A percentile compares a stretch with the other conserved stretches of the same genome.
These are phyloP conservation scores for Diarsia brunnea DNA, from an alignment of 2,888 invertebrate species.

Conservation along the genomic window DNA sequence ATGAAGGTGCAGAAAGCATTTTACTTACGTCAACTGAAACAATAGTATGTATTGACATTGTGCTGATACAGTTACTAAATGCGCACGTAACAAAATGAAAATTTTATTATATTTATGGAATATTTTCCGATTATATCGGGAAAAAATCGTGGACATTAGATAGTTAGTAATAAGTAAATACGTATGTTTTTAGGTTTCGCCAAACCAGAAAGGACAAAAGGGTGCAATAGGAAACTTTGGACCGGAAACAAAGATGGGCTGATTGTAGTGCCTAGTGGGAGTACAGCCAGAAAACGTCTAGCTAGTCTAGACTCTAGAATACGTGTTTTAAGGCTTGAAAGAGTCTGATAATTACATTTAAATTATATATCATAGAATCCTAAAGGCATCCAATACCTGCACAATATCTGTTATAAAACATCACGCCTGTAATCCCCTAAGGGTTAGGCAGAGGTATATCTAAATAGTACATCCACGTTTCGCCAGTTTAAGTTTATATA, in stretches of 20 bases:
- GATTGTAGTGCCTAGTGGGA: background rate
- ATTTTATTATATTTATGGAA: background rate
- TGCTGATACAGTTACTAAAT: background rate
- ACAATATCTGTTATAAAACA: background rate
- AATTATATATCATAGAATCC: background rate
- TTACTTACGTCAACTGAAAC: slow-evolving; percentile 42
- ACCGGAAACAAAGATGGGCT: background rate
- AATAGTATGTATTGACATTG: slow-evolving; percentile 26
- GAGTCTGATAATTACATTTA: background rate
- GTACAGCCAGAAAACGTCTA: background rate
- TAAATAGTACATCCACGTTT: no score
- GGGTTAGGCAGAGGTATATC: no score
- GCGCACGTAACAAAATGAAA: no score
- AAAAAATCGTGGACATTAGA: background rate
- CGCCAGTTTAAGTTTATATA: no score
- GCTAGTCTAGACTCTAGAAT: no score
- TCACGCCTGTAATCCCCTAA: no score
- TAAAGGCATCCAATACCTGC: background rate
- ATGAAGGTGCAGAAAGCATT: slow-evolving; percentile 35
- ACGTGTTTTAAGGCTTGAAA: no score
- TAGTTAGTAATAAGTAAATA: no score
- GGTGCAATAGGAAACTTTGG: background rate
- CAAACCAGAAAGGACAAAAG: background rate
- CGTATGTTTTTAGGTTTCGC: background rate
- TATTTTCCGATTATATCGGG: background rate